Base-by-base conservation (phyloP, 1,140 invertebrate genomes). In the Drosophila sproati region DNA sequence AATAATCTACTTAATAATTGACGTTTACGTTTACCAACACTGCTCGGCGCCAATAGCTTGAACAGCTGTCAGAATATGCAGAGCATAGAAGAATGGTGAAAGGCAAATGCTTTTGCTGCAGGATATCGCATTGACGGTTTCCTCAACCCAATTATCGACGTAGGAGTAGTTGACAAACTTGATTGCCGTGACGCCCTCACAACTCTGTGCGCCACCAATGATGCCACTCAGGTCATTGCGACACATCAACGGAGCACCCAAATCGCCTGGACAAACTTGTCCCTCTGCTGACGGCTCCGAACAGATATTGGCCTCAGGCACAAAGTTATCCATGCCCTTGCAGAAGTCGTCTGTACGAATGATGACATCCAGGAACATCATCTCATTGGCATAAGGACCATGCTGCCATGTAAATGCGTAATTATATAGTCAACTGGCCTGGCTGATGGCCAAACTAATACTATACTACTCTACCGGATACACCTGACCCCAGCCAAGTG, bases 401-500 rank as follows among this genome's bases (percentile, higher is more conserved):
- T 87, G 82, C 82, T 86, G 28, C 3, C 20, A 41, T 2, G 0
- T 8, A 35, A 47, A 59, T 12, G 41, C 41, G 8, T n/a, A 28
- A 10, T 5, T 10, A 43, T 4, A 28, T 5, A 28, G 39, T 7
- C 1, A 4, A 12, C 2, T 10, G 12, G 3, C 4, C 5, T 31
- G 4, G 4, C 4, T 31, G 3, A 10, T 20, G 29, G 3, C 1
- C 5, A 6, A 3, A n/a, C 3, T n/a, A n/a, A 3, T 7, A 5
- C 4, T 41, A 28, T 20, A 20, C 20, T 20, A 20, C 20, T 20
- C 5, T 47, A 86, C 82, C 75, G 35, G 54, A 55, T 88, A 87
- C 0, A 87, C 2, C 55, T 87, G 82, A 1, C 82, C 82, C 82
- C 82, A 87, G 28, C 82, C 82, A 39, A 87, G 32, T 7, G 82